These are phyloP conservation scores for Manis javanica DNA, from an alignment of 2,797 vertebrate genomes.

Conservation along the genomic window DNA sequence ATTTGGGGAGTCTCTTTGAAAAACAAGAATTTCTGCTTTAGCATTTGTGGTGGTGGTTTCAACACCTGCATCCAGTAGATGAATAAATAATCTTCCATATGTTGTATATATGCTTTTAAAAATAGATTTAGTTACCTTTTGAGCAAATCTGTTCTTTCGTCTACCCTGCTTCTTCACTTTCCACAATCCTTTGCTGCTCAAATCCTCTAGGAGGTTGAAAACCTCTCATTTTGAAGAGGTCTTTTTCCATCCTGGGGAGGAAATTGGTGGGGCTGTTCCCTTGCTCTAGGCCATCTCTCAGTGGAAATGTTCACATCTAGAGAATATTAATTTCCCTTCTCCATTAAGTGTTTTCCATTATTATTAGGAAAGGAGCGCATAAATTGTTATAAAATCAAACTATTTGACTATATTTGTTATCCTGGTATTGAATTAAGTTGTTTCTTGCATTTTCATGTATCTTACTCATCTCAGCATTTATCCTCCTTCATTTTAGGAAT, in stretches of 20 bases:
- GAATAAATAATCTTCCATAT: not conserved
- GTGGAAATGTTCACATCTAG: not conserved
- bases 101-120: not conserved
- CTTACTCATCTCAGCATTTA: slow-evolving; percentile 53
- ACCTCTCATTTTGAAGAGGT: not conserved
- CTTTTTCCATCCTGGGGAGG: not conserved
- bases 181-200: not conserved
- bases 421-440: not conserved
- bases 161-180: not conserved
- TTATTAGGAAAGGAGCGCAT: not conserved
- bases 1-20: slow-evolving; percentile 23
- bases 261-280: not conserved
- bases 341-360: not conserved
- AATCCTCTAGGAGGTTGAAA: not conserved
- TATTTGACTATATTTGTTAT: slow-evolving; percentile 14
- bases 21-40: slow-evolving; percentile 30
- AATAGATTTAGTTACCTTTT: slow-evolving; percentile 16
- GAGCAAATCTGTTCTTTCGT: not conserved
- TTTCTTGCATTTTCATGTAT: not conserved
- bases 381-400: not conserved
- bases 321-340: not conserved
- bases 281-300: not conserved
- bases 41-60: not conserved
- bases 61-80: not conserved
- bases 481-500: slow-evolving; percentile 89